These are phyloP conservation scores for Cololabis saira DNA, from an alignment of 2,113 vertebrate species.

Conservation along the genomic window DNA sequence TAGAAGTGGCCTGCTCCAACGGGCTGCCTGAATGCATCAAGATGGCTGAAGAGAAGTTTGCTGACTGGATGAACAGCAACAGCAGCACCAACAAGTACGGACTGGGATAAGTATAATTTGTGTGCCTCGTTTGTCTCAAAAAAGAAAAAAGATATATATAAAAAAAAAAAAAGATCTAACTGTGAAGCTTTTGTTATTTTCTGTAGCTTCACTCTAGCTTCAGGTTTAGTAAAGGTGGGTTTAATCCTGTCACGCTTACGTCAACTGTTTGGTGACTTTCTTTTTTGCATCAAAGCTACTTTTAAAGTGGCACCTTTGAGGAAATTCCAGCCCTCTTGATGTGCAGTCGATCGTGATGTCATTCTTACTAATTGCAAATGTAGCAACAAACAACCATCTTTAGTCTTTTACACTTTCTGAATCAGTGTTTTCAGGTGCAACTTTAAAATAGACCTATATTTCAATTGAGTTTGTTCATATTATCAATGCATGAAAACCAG, in stretches of 20 bases:
- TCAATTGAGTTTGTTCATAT: too few relatives aligned
- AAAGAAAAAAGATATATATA: too few relatives aligned
- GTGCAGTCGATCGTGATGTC: too few relatives aligned
- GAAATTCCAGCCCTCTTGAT: background rate
- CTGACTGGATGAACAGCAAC: background rate
- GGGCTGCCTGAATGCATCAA: slow-evolving; percentile 68
- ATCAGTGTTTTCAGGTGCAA: slow-evolving; percentile 16
- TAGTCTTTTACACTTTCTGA: background rate
- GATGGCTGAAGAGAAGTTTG: slow-evolving; percentile 40
- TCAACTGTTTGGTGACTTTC: background rate
- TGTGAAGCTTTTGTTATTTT: slow-evolving; percentile 27
- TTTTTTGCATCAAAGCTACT: background rate
- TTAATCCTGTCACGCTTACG: background rate
- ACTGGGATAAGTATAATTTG: background rate
- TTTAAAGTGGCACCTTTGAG: slow-evolving; percentile 31
- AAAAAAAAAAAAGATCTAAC: background rate
- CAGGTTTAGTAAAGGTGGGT: slow-evolving; percentile 40
- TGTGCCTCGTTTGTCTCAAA: background rate
- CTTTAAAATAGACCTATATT: slow-evolving; percentile 22
- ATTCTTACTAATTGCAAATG: background rate
- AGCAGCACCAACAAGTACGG: slow-evolving; percentile 66
- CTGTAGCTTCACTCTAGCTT: slow-evolving; percentile 35
- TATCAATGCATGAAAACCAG: too few relatives aligned
- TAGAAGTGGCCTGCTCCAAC: slow-evolving; percentile 84
- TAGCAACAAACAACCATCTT: background rate